phyloP scores from a whole-genome alignment of 2,113 vertebrate genomes.

The Lagenorhynchus albirostris region DNA sequence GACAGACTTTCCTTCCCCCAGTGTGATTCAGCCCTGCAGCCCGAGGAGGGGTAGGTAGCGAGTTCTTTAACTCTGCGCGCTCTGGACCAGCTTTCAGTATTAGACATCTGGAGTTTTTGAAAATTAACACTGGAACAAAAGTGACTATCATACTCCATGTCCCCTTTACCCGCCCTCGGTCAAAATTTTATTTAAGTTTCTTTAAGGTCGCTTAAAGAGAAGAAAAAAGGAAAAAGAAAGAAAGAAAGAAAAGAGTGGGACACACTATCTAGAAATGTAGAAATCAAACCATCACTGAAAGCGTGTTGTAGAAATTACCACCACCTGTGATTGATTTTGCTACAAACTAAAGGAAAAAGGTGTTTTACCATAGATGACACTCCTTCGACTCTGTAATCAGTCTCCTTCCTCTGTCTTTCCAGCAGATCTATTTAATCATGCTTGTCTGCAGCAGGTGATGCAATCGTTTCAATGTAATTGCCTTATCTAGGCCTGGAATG shows the following conservation, averaged over 20 bases:
- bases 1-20: slow-evolving; percentile 54
- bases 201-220: slow-evolving; percentile 42
- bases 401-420: slow-evolving; percentile 61
- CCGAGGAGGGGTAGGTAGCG: slow-evolving; percentile 59
- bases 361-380: slow-evolving; percentile 61
- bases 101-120: slow-evolving; percentile 82
- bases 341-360: slow-evolving; percentile 37
- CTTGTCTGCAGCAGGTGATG: slow-evolving; percentile 49
- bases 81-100: slow-evolving; percentile 82
- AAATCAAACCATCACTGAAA: slow-evolving; percentile 25
- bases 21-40: slow-evolving; percentile 67
- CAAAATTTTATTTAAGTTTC: slow-evolving; percentile 75
- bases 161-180: slow-evolving; percentile 51
- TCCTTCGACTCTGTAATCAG: neutral
- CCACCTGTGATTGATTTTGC: slow-evolving; percentile 3
- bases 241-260: neutral
- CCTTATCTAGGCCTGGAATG: slow-evolving; percentile 11
- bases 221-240: neutral
- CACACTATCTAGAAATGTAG: slow-evolving; percentile 23
- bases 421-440: slow-evolving; percentile 57
- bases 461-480: slow-evolving; percentile 43
- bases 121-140: slow-evolving; percentile 81
- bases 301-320: neutral
- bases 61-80: slow-evolving; percentile 55
- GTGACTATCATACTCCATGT: slow-evolving; percentile 64